Percentiles rank a stretch among this genome's conserved stretches.
phyloP scores from a whole-genome alignment of 2,113 vertebrate genomes.

The Irena cyanogastra region DNA sequence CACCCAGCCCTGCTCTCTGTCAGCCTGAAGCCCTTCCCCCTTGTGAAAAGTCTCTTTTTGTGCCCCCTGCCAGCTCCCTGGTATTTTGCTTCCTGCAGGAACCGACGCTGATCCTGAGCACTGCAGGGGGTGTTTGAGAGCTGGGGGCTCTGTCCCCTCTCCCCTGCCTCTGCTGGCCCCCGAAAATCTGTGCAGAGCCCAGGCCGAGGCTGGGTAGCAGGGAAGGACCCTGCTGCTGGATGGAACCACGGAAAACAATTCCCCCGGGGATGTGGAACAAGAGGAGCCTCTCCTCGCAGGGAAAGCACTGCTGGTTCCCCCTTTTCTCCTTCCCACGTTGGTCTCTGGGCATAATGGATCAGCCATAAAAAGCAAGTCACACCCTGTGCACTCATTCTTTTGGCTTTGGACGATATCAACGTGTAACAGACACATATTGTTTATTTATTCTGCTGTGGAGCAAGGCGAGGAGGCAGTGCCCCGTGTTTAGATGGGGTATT shows the following conservation, averaged over 20 bases:
- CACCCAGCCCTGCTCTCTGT: not conserved
- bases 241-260: not conserved
- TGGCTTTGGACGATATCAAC: constrained; percentile 2
- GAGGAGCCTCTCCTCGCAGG: not conserved
- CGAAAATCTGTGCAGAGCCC: accelerated
- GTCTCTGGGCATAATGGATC: not conserved
- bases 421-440: constrained; percentile 39
- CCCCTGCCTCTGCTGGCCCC: not conserved
- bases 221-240: not conserved
- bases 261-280: not conserved
- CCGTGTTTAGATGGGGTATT: not conserved
- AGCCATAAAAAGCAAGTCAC: not conserved
- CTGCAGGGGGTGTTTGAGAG: accelerated
- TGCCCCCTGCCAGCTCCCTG: not conserved
- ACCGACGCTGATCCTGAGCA: accelerated
- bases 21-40: not conserved
- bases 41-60: not conserved
- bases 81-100: not conserved
- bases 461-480: not conserved
- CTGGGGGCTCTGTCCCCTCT: not conserved
- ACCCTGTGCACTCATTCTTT: not conserved
- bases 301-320: not conserved
- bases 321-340: not conserved
- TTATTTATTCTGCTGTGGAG: constrained; percentile 36
- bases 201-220: accelerated